Evolutionary conservation across 2,797 vertebrate species (phyloP), one percentile per base, ranked within the genome.

Genomic region (Acipenser oxyrinchus): DNA sequence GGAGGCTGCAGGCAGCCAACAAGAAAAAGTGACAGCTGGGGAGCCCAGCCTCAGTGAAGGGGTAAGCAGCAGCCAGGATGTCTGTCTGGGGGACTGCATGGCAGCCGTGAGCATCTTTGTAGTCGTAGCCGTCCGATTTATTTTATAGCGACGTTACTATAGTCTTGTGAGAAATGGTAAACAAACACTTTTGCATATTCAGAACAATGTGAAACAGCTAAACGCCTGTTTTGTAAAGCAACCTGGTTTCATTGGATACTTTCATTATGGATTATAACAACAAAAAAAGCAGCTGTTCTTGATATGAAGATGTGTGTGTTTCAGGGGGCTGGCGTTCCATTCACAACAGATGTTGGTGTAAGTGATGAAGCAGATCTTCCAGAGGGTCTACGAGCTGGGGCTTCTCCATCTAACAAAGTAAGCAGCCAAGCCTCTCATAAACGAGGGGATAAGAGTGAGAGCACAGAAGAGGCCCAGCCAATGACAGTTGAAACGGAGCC

Each of bases 271-370:
- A 37, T 37, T 37, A 37, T 37, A 37, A 37, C 23, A 37, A 37
- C 2, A 37, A 37, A 37, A 37, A 37, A 37, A 37, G 15, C 15
- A 37, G 23, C 23, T 37, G 23, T 18, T 18, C 15, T 37, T 37
- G 23, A 37, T 37, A 37, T 37, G 15, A 63, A 68, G 67, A 6
- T 48, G 12, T 12, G 62, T 66, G 11, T 66, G 23, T 51, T 60
- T 11, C 68, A 69, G 68, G 74, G 77, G 61, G 23, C 51, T 59
- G 23, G n/a, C 48, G 59, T 55, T n/a, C 73, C 48, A 8, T 10
- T 60, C 18, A 10, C 48, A 9, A 60, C 6, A n/a, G 37, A 10
- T 37, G 12, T 11, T 62, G 52, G 52, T 10, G 51, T 49, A 9
- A 62, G 48, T 10, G 18, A 9, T 50, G 55, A n/a, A 75, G 71